phyloP scores from a whole-genome alignment of 2,888 invertebrate genomes.

The Eristalis intricaria region DNA sequence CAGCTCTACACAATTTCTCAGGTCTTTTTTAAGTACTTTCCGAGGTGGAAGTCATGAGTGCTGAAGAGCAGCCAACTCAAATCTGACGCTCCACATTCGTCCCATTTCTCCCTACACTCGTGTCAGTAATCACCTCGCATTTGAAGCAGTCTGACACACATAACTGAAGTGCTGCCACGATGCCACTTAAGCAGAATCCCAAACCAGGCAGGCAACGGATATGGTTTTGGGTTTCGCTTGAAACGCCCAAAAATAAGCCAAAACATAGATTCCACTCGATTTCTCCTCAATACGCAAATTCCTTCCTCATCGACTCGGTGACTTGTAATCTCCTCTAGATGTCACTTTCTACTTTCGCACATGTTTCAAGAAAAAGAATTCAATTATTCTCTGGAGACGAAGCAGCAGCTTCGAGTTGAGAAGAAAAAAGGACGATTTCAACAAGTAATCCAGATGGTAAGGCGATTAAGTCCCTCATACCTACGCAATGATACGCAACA shows the following conservation, averaged over 20 bases:
- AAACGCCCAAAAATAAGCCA: not conserved
- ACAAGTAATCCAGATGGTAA: slow-evolving; percentile 58
- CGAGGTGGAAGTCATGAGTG: too few species aligned
- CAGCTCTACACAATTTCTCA: too few species aligned
- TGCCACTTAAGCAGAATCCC: too few species aligned
- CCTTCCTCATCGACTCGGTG: slow-evolving; percentile 19
- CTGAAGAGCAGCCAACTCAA: too few species aligned
- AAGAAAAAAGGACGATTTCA: slow-evolving; percentile 25
- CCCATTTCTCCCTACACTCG: too few species aligned
- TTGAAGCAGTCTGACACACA: too few species aligned
- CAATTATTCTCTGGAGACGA: slow-evolving; percentile 17
- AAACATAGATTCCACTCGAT: slow-evolving; percentile 13
- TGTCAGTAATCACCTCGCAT: too few species aligned
- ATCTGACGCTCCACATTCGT: too few species aligned
- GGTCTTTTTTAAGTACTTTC: too few species aligned
- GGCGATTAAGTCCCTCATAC: slow-evolving; percentile 56
- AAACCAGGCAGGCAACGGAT: too few species aligned
- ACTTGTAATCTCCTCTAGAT: slow-evolving; percentile 9
- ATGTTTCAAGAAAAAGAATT: slow-evolving; percentile 5
- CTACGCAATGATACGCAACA: slow-evolving; percentile 7
- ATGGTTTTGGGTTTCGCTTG: too few species aligned
- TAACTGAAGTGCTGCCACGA: too few species aligned
- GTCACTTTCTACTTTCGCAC: not conserved
- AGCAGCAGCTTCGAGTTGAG: not conserved
- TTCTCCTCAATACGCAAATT: slow-evolving; percentile 42